phyloP scores from a whole-genome alignment of 2,797 vertebrate genomes.

The Xenopus petersii region DNA sequence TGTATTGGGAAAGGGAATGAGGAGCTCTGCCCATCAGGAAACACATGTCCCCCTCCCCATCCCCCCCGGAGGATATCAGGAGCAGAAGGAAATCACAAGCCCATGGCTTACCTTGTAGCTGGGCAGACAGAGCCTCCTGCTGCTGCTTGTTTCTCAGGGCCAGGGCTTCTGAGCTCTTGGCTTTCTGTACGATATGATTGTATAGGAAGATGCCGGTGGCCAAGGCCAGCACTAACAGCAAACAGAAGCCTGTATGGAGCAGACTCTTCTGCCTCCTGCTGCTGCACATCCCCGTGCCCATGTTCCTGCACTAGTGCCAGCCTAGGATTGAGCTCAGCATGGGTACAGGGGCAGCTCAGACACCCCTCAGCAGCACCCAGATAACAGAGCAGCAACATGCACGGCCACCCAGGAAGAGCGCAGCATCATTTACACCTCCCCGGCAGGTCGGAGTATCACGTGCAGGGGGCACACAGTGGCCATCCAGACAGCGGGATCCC shows the following conservation, averaged over 20 bases:
- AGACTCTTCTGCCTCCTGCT: slow-evolving; percentile 63
- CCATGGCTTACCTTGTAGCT: slow-evolving; percentile 63
- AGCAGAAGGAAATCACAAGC: background rate
- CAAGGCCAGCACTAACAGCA: slow-evolving; percentile 51
- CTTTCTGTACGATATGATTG: slow-evolving; percentile 55
- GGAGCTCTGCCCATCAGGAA: slow-evolving; percentile 7
- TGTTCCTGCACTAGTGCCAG: slow-evolving; percentile 1
- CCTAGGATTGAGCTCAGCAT: slow-evolving; percentile 13
- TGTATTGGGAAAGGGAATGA: slow-evolving; percentile 11
- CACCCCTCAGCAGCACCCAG: background rate
- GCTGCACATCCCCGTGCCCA: slow-evolving; percentile 62
- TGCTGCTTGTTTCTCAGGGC: slow-evolving; percentile 63
- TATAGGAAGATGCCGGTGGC: slow-evolving; percentile 56
- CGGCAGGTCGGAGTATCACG: background rate
- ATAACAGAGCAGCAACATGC: too few relatives aligned
- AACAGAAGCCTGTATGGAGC: slow-evolving; percentile 55
- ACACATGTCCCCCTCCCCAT: background rate
- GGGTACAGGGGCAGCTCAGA: background rate
- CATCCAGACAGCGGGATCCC: background rate
- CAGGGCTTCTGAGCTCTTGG: slow-evolving; percentile 49
- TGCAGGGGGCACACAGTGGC: background rate
- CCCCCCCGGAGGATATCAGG: background rate
- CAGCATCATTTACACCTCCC: background rate
- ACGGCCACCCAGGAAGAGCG: background rate
- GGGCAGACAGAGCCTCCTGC: slow-evolving; percentile 65